Evolutionary conservation across 2,797 vertebrate species (phyloP).

Genomic region (Megalops cyprinoides): DNA sequence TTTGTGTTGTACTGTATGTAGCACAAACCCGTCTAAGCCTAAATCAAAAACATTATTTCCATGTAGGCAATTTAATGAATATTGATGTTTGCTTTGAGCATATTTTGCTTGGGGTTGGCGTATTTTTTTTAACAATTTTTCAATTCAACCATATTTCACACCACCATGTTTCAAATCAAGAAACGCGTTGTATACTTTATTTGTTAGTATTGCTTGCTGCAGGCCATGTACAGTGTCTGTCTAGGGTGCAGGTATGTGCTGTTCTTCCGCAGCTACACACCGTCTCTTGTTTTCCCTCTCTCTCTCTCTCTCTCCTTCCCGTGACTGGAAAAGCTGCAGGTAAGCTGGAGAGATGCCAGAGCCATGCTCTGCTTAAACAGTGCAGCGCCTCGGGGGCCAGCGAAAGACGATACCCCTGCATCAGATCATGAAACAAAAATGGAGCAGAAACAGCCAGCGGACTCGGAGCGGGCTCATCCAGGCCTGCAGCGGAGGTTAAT

Average conservation of each 20-base stretch:
- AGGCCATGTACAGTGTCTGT: neutral
- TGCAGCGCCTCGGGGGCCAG: conserved; percentile 69
- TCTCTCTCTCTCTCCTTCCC: conserved; percentile 13
- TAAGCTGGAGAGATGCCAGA: conserved; percentile 75
- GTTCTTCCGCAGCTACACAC: too few relatives aligned
- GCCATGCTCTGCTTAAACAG: conserved; percentile 73
- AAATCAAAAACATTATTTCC: neutral
- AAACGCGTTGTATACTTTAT: neutral
- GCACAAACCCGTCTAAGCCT: neutral
- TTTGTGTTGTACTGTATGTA: too few relatives aligned
- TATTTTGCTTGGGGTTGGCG: neutral
- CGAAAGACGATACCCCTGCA: conserved; percentile 74
- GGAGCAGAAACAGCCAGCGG: conserved; percentile 65
- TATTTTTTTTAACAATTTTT: neutral
- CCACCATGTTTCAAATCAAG: neutral
- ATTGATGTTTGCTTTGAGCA: neutral
- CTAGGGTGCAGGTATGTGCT: neutral
- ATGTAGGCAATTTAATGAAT: neutral
- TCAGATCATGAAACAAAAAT: conserved; percentile 68
- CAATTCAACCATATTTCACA: neutral
- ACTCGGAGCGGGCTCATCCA: conserved; percentile 71
- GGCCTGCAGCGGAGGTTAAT: conserved; percentile 79
- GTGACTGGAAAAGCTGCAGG: conserved; percentile 65
- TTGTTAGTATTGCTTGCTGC: neutral
- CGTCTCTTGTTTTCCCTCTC: neutral